Base-by-base conservation (phyloP, 53 echinoderm and acorn worm species). In the Holothuria leucospilota region DNA sequence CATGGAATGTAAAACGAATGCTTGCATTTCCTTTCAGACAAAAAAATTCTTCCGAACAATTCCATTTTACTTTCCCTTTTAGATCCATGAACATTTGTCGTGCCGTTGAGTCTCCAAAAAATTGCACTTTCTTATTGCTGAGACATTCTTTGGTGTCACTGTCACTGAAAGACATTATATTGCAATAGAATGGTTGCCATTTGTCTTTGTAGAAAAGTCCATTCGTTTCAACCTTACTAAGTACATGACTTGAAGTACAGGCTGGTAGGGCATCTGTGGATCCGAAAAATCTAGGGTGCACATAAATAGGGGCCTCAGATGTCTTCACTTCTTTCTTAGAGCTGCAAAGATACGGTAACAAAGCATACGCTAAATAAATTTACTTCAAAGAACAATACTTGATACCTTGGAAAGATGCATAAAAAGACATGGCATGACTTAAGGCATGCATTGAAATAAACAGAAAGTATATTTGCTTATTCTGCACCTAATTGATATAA, bases 41-140 rank as follows among this genome's bases (percentile, higher is more conserved):
- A 49, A 49, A 63, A 63, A 10, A n/a, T 39, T 16, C 25, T 13
- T 28, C 13, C 46, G 46, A 7, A 11, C 46, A 46, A 77, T 27
- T 49, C 52, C 62, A 25, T 23, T 63, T 64, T 75, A 28, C 18
- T 64, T 49, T 51, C 65, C 63, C 13, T 86, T 41, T 20, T 64
- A 86, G 11, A 46, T 46, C 46, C 46, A 46, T 46, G 46, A 46
- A 46, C 29, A 89, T 24, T 29, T 89, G 83, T 62, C 69, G 81
- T 11, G 40, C 84, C 13, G 89, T 89, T 26, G 89, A 84, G 29
- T 89, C 89, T 1, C 89, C 89, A 13, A 84, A 73, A 29, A 89
- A 73, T 56, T 78, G 51, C 23, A 89, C 23, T 27, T 82, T 64
- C 29, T 75, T 88, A 46, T 34, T 30, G 62, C 49, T 62, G 13